Base-by-base conservation (phyloP, 1,140 invertebrate species). In the Ylistrum balloti region DNA sequence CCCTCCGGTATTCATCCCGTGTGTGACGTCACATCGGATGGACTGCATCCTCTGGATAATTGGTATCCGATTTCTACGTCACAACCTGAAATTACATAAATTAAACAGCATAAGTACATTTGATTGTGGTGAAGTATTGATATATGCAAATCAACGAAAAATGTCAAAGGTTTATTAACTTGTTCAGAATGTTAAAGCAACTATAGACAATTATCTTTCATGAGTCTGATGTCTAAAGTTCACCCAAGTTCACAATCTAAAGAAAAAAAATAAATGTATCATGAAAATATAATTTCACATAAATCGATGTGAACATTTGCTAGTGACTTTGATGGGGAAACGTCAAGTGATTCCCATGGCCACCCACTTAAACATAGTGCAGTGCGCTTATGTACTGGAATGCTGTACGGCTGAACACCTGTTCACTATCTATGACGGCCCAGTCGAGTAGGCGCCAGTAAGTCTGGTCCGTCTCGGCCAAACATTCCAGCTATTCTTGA, bases 361-460 rank as follows among this genome's bases (percentile, higher is more conserved):
- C 56, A 74, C 56, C 56, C 56, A 74, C 56, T 74, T 74, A 74
- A 17, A 45, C 41, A 9, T 17, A 45, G 41, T 45, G 41, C 41
- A 45, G 56, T 28, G 56, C n/a, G 56, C 56, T 74, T 5, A n/a
- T 74, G 56, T 74, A 74, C 56, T 28, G 56, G 56, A 74, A 74
- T 74, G 56, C 56, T 74, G 17, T 17, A 5, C 56, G 22, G 22
- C 56, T 74, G 56, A 74, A 74, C 56, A 74, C 56, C 56, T 74
- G 56, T 74, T 74, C 56, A 74, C 56, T 74, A 74, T 74, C 56
- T 74, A 74, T 74, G 56, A 74, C 56, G 56, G 56, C 56, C 56
- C 56, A 74, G 56, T 74, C 56, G 56, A 74, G 22, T 74, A n/a
- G 56, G 56, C 56, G 56, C 56, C 56, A 74, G 56, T 28, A 28